A percentile compares a stretch with the other conserved stretches of the same genome.
phyloP scores from a whole-genome alignment of 2,888 invertebrate genomes.

The Sisyra terminalis region DNA sequence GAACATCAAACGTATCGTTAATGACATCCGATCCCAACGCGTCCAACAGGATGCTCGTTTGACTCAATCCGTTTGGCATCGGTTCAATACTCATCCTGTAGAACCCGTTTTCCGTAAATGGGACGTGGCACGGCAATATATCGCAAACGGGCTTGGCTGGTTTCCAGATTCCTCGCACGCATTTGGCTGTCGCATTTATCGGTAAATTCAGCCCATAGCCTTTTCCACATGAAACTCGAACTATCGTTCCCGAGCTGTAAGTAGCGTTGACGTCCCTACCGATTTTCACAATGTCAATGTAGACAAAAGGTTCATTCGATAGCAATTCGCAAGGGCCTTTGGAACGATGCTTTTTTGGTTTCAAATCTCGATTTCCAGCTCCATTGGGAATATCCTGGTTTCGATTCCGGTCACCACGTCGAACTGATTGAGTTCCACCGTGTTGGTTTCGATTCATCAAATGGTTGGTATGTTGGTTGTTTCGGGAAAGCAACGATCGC shows the following conservation, averaged over 20 bases:
- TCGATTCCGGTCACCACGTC: slow-evolving; percentile 9
- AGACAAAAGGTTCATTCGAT: slow-evolving; percentile 44
- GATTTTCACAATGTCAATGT: slow-evolving; percentile 51
- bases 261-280: slow-evolving; percentile 54
- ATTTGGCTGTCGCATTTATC: slow-evolving; percentile 59
- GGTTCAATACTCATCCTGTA: slow-evolving; percentile 34
- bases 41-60: slow-evolving; percentile 22
- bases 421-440: neutral
- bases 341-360: slow-evolving; percentile 27
- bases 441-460: slow-evolving; percentile 13
- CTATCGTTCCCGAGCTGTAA: slow-evolving; percentile 59
- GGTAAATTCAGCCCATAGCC: slow-evolving; percentile 61
- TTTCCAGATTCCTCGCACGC: slow-evolving; percentile 73
- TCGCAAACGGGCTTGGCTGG: slow-evolving; percentile 65
- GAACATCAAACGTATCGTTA: slow-evolving; percentile 40
- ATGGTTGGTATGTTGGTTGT: slow-evolving; percentile 11
- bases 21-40: slow-evolving; percentile 15
- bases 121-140: slow-evolving; percentile 56
- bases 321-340: slow-evolving; percentile 53
- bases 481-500: slow-evolving; percentile 9
- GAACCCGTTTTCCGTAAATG: slow-evolving; percentile 48
- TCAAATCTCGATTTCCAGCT: slow-evolving; percentile 19
- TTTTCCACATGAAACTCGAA: slow-evolving; percentile 58
- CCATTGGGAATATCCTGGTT: slow-evolving; percentile 11
- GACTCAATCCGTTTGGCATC: slow-evolving; percentile 20